Base-by-base conservation (phyloP, 1,140 invertebrate species). In the Micrasema longulum region DNA sequence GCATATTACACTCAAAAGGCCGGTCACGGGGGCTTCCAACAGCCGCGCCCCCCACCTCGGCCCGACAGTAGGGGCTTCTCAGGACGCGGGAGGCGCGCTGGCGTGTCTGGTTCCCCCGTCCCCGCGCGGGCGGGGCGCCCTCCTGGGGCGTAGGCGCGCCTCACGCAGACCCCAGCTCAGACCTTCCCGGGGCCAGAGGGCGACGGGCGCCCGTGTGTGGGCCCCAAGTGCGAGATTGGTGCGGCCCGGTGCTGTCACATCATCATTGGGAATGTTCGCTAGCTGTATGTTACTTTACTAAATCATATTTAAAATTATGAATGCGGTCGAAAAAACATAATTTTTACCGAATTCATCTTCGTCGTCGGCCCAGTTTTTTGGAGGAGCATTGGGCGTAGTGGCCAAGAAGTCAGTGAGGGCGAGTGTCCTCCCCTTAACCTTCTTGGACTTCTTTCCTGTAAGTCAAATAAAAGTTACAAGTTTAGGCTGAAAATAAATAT, bases 191-290 rank as follows among this genome's bases (percentile, higher is more conserved):
- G 84, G 80, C 77, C 77, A 41, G 31, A 31, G 67, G 83, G 82
- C 78, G 79, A 85, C 77, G 63, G 76, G 60, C 80, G 79, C 82
- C 77, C 82, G 83, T 75, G 18, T 69, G 84, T 84, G 78, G 77
- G 76, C 79, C 84, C 84, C 84, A 84, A 78, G 79, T 84, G 84
- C 83, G 83, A 85, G 83, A 85, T 85, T 84, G 81, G 80, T 81
- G 82, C 84, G 83, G 82, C 75, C 83, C 76, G 76, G 78, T 80
- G 80, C 77, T 83, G 82, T 73, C 81, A 81, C 80, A 78, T 84
- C 84, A 85, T 85, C 84, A 84, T 80, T 71, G 83, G 83, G 81
- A 81, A 14, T 31, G 3, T 2, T 31, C 26, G 7, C 26, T 31
- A 31, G 7, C 26, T 31, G 2, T 31, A 31, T 31, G 2, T 31